Base-by-base conservation (phyloP, 2,888 invertebrate species). In the Aplocera efformata region DNA sequence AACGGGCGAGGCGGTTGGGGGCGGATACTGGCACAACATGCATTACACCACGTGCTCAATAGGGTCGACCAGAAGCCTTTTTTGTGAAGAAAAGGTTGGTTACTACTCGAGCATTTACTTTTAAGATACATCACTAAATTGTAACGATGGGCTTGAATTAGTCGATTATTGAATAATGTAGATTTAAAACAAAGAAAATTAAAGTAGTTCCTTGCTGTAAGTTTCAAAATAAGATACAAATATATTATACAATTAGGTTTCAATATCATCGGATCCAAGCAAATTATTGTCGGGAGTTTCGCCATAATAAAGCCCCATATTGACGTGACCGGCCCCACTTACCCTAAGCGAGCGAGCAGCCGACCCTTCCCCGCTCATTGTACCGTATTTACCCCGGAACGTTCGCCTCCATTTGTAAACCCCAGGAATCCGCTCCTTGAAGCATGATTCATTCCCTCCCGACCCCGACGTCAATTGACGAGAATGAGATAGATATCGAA, bases 351-450 rank as follows among this genome's bases (percentile, higher is more conserved):
- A 67, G 72, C 74, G 67, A 63, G 60, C 67, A 59, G 63, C 60
- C 74, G 81, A 81, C 81, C 86, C 85, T 84, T 83, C 81, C 80
- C 78, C 74, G 73, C 72, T 78, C 75, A 81, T 85, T 83, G 85
- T 85, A 80, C 75, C 77, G 77, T 78, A 81, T 80, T 82, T 83
- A 83, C 86, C 85, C 83, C 78, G 79, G 76, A 79, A 77, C 75
- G 78, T 71, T 84, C 75, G 79, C 80, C 79, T 82, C 77, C 81
- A 80, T 84, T 82, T 79, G 78, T 81, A 75, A 70, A 80, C 84
- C 86, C 85, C 77, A 77, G 81, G 85, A 86, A 81, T 85, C 83
- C 77, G 79, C 82, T 86, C 74, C 84, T 86, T 79, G 74, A 78
- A 77, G 74, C 80, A 85, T 86, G 88, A 85, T 83, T 88, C 85